phyloP scores from a whole-genome alignment of 2,113 vertebrate genomes.

The Platichthys flesus region DNA sequence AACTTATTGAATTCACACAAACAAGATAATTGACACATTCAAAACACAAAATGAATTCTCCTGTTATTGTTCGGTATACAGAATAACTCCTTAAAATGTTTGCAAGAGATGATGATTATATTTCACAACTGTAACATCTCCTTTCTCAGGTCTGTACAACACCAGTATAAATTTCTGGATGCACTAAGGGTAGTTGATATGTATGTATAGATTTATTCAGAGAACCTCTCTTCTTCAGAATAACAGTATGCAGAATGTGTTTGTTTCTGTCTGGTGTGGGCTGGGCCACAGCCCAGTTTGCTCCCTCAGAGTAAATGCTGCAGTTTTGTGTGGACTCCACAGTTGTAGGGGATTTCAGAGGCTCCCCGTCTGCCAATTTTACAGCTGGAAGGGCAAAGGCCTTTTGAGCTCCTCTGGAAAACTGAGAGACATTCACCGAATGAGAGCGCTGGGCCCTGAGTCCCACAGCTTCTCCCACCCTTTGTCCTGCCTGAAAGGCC shows the following conservation, averaged over 20 bases:
- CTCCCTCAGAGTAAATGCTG: constrained; percentile 72
- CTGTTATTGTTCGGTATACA: too few relatives aligned
- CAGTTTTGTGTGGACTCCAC: constrained; percentile 74
- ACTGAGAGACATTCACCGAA: constrained; percentile 76
- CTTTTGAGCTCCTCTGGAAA: constrained; percentile 78
- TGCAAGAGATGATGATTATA: too few relatives aligned
- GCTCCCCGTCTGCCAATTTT: constrained; percentile 80
- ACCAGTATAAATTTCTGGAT: neutral
- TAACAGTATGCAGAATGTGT: constrained; percentile 12
- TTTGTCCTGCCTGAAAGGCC: constrained; percentile 82
- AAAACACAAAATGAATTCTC: neutral
- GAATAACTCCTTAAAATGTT: too few relatives aligned
- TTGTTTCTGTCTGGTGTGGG: constrained; percentile 31
- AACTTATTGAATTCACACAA: neutral
- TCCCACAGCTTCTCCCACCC: constrained; percentile 78
- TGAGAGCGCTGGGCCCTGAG: constrained; percentile 68
- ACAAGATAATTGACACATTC: neutral
- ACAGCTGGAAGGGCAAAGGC: constrained; percentile 82
- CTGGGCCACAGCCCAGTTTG: constrained; percentile 39
- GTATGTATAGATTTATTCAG: neutral
- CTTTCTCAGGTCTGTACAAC: neutral
- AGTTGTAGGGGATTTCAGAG: constrained; percentile 71
- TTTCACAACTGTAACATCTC: neutral
- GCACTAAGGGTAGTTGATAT: neutral
- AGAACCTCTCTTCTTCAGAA: neutral